Percentiles rank a stretch among this genome's conserved stretches.
Evolutionary conservation across 2,113 vertebrate species (phyloP).

Genomic region (Tamias sibiricus): DNA sequence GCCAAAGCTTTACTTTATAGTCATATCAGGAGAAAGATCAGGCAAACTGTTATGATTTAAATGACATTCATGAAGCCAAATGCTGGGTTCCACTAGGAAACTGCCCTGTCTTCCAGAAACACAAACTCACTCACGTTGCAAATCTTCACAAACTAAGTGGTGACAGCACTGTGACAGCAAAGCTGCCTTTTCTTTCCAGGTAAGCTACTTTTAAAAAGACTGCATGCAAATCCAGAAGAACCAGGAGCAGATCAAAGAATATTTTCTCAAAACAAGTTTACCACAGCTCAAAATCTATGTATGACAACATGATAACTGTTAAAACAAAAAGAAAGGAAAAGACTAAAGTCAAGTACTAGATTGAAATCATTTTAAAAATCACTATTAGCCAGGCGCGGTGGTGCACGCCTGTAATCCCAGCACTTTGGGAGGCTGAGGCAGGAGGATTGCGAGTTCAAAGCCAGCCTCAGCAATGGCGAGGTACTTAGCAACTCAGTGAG

Average conservation of each 20-base stretch:
- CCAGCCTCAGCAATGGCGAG: no score
- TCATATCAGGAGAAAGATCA: neutral
- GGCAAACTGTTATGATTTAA: conserved; percentile 11
- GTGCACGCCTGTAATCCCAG: no score
- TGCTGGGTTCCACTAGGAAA: conserved; percentile 3
- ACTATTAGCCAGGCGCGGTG: no score
- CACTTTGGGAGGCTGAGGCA: no score
- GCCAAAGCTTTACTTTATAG: neutral
- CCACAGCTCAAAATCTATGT: neutral
- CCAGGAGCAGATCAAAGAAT: neutral
- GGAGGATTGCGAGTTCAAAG: no score
- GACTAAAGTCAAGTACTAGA: neutral
- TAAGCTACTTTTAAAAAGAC: neutral
- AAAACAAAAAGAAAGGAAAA: neutral
- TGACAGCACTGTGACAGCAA: neutral
- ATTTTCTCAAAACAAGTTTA: conserved; percentile 22
- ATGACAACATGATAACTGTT: neutral
- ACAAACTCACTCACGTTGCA: neutral
- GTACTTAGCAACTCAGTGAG: no score
- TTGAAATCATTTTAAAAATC: neutral
- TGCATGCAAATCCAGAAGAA: neutral
- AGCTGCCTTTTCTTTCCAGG: neutral
- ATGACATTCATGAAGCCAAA: neutral
- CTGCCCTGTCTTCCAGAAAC: neutral
- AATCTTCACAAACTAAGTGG: neutral